Conservation (phyloP, 2,113 vertebrate genomes). For the Dendrocopos noguchii region DNA sequence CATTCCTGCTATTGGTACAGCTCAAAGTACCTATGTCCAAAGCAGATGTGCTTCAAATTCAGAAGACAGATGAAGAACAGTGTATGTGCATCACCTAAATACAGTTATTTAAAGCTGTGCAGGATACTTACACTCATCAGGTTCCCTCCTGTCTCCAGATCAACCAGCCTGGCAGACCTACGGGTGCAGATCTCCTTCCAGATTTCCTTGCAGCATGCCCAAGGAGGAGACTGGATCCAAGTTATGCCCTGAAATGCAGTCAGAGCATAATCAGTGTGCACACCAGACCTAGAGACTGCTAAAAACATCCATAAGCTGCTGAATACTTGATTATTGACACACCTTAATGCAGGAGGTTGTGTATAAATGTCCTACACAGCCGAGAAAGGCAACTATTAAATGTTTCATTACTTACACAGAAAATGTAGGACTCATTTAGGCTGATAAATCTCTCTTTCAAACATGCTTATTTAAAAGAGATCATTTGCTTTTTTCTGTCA, state of each 20-base stretch:
- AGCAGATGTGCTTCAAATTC: background rate
- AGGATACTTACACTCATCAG: background rate
- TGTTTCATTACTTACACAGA: background rate
- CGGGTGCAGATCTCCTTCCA: background rate
- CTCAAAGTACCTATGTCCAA: background rate
- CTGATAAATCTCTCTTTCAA: background rate
- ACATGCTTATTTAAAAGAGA: background rate
- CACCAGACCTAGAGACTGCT: background rate
- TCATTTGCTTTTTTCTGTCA: background rate
- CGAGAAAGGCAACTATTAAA: background rate
- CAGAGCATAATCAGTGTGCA: background rate
- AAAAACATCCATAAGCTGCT: background rate
- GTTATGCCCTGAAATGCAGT: background rate
- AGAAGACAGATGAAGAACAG: background rate
- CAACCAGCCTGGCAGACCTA: background rate
- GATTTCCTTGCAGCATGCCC: background rate
- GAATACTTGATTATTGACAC: background rate
- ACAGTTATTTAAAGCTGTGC: background rate
- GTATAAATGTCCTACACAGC: background rate
- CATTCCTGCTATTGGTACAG: background rate
- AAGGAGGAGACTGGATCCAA: background rate
- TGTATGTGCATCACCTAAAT: background rate
- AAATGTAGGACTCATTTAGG: background rate
- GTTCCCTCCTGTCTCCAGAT: background rate
- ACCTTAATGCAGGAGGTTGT: accelerated